Base-by-base conservation (phyloP, 2,797 vertebrate genomes). In the Pachyuromys duprasi region DNA sequence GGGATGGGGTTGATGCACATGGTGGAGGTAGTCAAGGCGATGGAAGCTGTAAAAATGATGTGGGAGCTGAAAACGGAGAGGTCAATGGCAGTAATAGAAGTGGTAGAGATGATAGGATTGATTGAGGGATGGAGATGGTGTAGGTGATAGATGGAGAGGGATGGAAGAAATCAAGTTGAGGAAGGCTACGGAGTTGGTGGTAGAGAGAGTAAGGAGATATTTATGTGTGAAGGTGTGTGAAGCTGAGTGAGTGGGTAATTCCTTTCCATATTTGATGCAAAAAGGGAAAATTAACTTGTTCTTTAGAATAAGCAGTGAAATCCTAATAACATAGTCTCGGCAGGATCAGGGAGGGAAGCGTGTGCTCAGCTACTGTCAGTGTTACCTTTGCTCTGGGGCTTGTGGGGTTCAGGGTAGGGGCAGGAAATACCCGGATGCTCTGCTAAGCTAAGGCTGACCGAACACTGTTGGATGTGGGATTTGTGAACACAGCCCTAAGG, bases 391-490 rank as follows among this genome's bases (percentile, higher is more conserved):
- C 55, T 67, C 14, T 36, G 3, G 13, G 63, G 60, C 76, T 15
- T 62, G 9, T 5, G 3, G 42, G 45, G 63, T 3, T 49, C 33
- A 84, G 91, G 26, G 24, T 33, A 49, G 45, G 28, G 55, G 28
- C 86, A 24, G 93, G 72, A 45, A 63, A 76, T 76, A 39, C 55
- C 63, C 26, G 72, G 70, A 81, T 42, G 95, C 75, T 87, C 88
- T 75, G 70, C 78, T 96, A 93, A 94, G 76, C 86, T 96, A 95
- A 93, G 79, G 45, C 86, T 82, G 55, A 96, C 94, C 96, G 84
- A 42, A 0, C 5, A 13, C 13, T 42, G 53, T 95, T 82, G 96
- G 82, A 53, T 94, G 69, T 93, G 96, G 94, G 94, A 86, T 93
- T 89, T 92, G 87, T 45, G 84, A 78, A 80, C 86, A 45, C 42